phyloP scores from a whole-genome alignment of 1,140 invertebrate genomes.

The Heterodera schachtii region DNA sequence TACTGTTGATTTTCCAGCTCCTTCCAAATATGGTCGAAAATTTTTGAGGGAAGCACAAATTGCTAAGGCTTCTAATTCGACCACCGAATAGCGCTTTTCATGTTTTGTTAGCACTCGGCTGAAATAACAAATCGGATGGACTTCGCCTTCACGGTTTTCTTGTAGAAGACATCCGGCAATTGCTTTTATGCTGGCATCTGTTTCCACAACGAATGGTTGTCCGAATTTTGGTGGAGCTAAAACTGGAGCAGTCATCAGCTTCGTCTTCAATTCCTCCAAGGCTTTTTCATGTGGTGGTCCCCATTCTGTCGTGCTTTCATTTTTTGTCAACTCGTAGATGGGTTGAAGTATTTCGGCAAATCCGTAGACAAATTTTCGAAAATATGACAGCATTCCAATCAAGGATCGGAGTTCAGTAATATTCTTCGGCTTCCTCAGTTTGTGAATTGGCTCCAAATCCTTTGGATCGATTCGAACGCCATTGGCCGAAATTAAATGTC shows the following conservation, averaged over 20 bases:
- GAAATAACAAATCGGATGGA: slow-evolving; percentile 27
- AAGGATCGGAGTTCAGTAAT: slow-evolving; percentile 33
- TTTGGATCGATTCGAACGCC: slow-evolving; percentile 25
- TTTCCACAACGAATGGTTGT: slow-evolving; percentile 33
- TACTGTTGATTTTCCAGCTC: slow-evolving; percentile 26
- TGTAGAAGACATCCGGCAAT: slow-evolving; percentile 31
- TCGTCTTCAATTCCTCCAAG: slow-evolving; percentile 25
- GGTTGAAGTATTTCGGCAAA: slow-evolving; percentile 32
- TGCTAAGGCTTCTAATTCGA: slow-evolving; percentile 39
- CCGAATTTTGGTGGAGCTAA: slow-evolving; percentile 35
- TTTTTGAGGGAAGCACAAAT: slow-evolving; percentile 26
- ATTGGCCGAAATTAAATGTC: slow-evolving; percentile 23
- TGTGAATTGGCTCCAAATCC: slow-evolving; percentile 22
- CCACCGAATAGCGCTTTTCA: slow-evolving; percentile 24
- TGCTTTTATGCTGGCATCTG: slow-evolving; percentile 29
- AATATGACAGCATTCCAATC: slow-evolving; percentile 32
- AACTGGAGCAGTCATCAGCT: slow-evolving; percentile 20
- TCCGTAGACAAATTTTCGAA: slow-evolving; percentile 26
- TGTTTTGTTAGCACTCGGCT: slow-evolving; percentile 32
- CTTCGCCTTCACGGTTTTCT: slow-evolving; percentile 14
- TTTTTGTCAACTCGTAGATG: slow-evolving; percentile 26
- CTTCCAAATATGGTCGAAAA: slow-evolving; percentile 34
- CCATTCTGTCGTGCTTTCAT: slow-evolving; percentile 21
- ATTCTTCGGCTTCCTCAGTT: slow-evolving; percentile 24
- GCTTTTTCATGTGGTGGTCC: slow-evolving; percentile 14